Percentiles rank a stretch among this genome's conserved stretches.
These are phyloP conservation scores for Cyanoderma ruficeps DNA, from an alignment of 2,113 vertebrate genomes.

Conservation along the genomic window DNA sequence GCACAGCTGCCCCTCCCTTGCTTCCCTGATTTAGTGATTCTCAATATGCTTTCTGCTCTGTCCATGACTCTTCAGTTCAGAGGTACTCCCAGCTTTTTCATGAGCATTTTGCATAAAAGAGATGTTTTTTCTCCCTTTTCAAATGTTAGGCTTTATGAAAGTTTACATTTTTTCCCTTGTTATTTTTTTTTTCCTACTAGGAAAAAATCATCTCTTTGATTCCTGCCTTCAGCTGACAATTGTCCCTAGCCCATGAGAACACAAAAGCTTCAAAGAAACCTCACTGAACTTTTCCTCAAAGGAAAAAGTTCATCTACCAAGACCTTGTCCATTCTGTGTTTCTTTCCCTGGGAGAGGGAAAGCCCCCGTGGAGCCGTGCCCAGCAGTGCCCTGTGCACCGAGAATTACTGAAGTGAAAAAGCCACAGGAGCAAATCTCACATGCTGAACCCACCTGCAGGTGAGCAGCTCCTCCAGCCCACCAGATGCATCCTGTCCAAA, in stretches of 20 bases:
- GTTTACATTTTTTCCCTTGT: neutral
- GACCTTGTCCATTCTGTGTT: neutral
- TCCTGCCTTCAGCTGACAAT: neutral
- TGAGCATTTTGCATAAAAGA: neutral
- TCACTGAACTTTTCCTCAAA: neutral
- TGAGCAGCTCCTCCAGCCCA: neutral
- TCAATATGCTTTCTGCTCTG: neutral
- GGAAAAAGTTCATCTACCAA: neutral
- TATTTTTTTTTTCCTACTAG: neutral
- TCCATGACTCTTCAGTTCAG: neutral
- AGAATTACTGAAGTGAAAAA: neutral
- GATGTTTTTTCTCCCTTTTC: neutral
- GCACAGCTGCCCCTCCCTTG: accelerated
- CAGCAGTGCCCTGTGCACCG: neutral
- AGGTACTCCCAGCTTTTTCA: neutral
- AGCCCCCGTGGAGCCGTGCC: neutral
- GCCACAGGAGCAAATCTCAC: neutral
- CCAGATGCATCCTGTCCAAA: neutral
- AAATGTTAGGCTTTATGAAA: neutral
- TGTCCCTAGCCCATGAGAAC: neutral
- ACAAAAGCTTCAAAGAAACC: neutral
- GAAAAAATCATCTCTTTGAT: neutral
- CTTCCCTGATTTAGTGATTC: neutral
- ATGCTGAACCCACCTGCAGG: neutral
- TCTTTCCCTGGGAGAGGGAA: neutral